Conservation (phyloP, 2,113 vertebrate species). For the Grammatotria lemairii region DNA sequence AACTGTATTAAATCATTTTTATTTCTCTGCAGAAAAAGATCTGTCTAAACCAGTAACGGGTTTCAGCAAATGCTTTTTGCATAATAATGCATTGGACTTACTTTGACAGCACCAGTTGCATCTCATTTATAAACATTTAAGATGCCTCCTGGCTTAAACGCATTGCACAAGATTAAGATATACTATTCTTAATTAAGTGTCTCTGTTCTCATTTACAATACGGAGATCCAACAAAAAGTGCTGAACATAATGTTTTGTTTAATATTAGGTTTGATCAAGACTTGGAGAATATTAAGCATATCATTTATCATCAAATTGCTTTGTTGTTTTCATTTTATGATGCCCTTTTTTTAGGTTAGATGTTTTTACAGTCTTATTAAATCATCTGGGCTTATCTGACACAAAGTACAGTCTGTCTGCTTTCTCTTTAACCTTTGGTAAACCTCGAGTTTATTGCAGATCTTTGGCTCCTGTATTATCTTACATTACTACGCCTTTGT, state of each 20-base stretch:
- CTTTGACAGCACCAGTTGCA: not conserved
- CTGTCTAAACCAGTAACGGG: not conserved
- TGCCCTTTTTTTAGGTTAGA: not conserved
- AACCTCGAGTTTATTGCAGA: not conserved
- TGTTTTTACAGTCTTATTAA: not conserved
- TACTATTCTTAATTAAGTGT: not conserved
- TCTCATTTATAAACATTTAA: not conserved
- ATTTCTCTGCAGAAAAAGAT: not conserved
- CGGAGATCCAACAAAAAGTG: not conserved
- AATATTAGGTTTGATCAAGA: not conserved
- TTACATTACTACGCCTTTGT: not conserved
- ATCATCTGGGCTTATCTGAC: not conserved
- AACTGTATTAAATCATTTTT: not conserved
- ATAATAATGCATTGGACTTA: not conserved
- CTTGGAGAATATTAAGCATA: not conserved
- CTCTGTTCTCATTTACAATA: not conserved
- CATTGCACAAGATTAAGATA: not conserved
- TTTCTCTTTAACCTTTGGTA: not conserved
- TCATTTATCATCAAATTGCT: not conserved
- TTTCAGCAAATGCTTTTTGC: not conserved
- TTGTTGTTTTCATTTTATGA: not conserved
- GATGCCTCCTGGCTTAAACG: not conserved
- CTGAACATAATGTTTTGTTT: not conserved
- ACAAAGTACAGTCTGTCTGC: not conserved
- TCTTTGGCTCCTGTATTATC: not conserved